Conservation (phyloP, 2,888 invertebrate species). For the Rhabditoides inermis region DNA sequence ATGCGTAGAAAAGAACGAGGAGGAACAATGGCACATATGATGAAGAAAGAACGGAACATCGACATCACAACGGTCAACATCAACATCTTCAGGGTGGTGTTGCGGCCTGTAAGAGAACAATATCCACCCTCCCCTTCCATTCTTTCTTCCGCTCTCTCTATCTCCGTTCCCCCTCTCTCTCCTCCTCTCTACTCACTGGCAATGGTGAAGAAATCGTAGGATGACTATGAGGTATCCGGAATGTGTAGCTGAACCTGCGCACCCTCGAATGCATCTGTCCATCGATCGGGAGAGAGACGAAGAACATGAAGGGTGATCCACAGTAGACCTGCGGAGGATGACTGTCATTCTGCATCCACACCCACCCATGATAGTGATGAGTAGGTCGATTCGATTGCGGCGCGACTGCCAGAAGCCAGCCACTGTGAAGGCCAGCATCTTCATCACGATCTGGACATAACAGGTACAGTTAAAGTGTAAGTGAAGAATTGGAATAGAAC, state of each 20-base stretch:
- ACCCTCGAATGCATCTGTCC: slow-evolving; percentile 7
- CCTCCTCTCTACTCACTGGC: slow-evolving; percentile 68
- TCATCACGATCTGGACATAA: slow-evolving; percentile 70
- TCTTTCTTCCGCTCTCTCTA: too few species aligned
- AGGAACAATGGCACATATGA: slow-evolving; percentile 76
- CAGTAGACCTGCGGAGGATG: slow-evolving; percentile 68
- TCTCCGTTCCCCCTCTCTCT: too few species aligned
- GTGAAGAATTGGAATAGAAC: not conserved
- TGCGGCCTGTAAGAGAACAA: slow-evolving; percentile 28
- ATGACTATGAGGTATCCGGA: slow-evolving; percentile 97
- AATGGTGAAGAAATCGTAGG: slow-evolving; percentile 93
- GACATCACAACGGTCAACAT: slow-evolving; percentile 99
- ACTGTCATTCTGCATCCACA: not conserved
- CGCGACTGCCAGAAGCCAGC: slow-evolving; percentile 96
- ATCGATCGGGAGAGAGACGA: slow-evolving; percentile 37
- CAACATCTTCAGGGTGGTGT: slow-evolving; percentile 91
- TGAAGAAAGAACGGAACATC: slow-evolving; percentile 96
- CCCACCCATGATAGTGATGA: slow-evolving; percentile 80
- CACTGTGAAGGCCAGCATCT: slow-evolving; percentile 93
- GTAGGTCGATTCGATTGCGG: slow-evolving; percentile 89
- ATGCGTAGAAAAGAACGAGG: slow-evolving; percentile 92
- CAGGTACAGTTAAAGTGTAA: not conserved
- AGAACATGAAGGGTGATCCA: slow-evolving; percentile 77
- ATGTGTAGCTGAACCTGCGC: slow-evolving; percentile 80
- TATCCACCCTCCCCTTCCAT: too few species aligned